phyloP scores from a whole-genome alignment of 2,888 invertebrate species.

The Sepiola atlantica region DNA sequence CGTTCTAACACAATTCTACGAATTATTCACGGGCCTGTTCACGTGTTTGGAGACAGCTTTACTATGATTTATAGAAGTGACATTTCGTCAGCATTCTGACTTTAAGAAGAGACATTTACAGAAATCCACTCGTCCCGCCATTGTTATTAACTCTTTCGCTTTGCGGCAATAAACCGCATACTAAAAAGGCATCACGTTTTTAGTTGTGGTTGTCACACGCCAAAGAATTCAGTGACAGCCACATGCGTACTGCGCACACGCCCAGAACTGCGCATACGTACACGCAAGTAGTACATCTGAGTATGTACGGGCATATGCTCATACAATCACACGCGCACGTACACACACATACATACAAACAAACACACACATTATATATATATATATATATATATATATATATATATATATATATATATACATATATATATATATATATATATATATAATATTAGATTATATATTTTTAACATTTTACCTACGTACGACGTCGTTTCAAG shows the following conservation, averaged over 20 bases:
- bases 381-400: background rate
- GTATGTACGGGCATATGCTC: too few species aligned
- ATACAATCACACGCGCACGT: too few species aligned
- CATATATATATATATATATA: too few species aligned
- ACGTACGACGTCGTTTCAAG: too few species aligned
- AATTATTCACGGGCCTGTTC: background rate
- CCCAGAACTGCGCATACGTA: too few species aligned
- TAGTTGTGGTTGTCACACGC: background rate
- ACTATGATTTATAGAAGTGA: constrained; percentile 12
- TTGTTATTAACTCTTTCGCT: background rate
- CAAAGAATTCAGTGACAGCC: background rate
- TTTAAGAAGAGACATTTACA: background rate
- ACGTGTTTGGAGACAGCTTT: constrained; percentile 20
- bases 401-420: too few species aligned
- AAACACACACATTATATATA: background rate
- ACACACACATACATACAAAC: too few species aligned
- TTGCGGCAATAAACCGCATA: background rate
- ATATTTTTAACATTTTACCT: too few species aligned
- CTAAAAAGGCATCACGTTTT: background rate
- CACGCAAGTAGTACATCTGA: too few species aligned
- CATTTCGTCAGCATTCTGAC: background rate
- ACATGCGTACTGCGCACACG: too few species aligned
- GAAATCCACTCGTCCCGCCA: background rate
- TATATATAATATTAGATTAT: too few species aligned
- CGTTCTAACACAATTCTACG: constrained; percentile 32